A percentile compares a stretch with the other conserved stretches of the same genome.
Evolutionary conservation across 2,888 invertebrate species (phyloP).

Genomic region (Melolontha melolontha): DNA sequence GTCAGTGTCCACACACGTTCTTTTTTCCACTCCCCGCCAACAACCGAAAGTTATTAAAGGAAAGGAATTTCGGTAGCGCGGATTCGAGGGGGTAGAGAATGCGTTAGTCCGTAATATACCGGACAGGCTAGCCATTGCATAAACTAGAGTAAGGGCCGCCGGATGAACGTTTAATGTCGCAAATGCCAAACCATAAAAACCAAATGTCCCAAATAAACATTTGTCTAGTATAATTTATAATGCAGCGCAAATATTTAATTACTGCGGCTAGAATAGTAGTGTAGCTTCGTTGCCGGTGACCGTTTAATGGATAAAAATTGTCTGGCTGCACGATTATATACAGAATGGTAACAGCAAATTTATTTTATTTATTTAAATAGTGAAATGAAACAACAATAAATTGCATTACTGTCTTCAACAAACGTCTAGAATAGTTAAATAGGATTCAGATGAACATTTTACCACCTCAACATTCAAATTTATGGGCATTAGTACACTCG

Average conservation of each 20-base stretch:
- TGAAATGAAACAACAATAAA: too few relatives aligned
- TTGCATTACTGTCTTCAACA: too few relatives aligned
- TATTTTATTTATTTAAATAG: too few relatives aligned
- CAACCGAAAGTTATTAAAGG: conserved; percentile 41
- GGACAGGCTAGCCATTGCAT: conserved; percentile 51
- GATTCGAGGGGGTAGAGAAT: background rate
- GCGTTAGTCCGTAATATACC: conserved; percentile 41
- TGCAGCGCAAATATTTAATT: conserved; percentile 41
- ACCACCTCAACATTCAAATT: too few relatives aligned
- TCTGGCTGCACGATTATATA: too few relatives aligned
- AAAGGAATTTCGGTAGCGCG: conserved; percentile 38
- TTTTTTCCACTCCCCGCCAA: conserved; percentile 3
- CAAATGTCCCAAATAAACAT: conserved; percentile 51
- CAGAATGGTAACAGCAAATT: too few relatives aligned
- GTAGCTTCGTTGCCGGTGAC: background rate
- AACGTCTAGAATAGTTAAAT: too few relatives aligned
- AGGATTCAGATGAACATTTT: too few relatives aligned
- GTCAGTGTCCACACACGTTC: background rate
- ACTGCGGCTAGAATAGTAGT: conserved; percentile 4
- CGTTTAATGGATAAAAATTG: conserved; percentile 18
- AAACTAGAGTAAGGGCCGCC: conserved; percentile 55
- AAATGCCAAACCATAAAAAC: conserved; percentile 58
- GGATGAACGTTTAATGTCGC: conserved; percentile 58
- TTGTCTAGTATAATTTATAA: conserved; percentile 43
- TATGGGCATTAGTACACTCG: too few relatives aligned